Conservation (phyloP, 2,113 vertebrate species). For the Gallinago paraguaiae region DNA sequence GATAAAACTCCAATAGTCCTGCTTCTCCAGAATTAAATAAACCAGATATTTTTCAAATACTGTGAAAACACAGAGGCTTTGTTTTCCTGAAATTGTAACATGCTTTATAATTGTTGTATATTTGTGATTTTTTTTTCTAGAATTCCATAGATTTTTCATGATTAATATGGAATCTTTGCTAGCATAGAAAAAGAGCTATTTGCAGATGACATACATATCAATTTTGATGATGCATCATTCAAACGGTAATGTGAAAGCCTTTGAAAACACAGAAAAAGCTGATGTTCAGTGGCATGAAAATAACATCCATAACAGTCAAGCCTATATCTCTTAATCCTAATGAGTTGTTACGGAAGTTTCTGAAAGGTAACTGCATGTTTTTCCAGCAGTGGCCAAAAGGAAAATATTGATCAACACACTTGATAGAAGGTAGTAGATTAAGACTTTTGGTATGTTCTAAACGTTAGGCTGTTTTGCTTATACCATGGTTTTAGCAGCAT, state of each 20-base stretch:
- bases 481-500: background rate
- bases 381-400: background rate
- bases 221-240: background rate
- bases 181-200: background rate
- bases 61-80: background rate
- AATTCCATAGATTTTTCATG: background rate
- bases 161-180: background rate
- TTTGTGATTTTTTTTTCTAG: background rate
- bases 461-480: background rate
- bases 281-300: background rate
- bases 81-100: background rate
- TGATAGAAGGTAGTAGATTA: background rate
- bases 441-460: background rate
- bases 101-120: background rate
- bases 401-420: conserved; percentile 25
- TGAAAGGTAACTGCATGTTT: conserved; percentile 22
- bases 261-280: background rate
- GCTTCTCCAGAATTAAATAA: background rate
- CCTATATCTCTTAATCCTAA: background rate
- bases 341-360: background rate
- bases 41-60: background rate
- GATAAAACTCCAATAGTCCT: background rate
- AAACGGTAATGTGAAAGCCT: background rate
- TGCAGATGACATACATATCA: background rate
- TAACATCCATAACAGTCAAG: background rate